phyloP scores from a whole-genome alignment of 2,888 invertebrate species.

The Spicauda simplicius region DNA sequence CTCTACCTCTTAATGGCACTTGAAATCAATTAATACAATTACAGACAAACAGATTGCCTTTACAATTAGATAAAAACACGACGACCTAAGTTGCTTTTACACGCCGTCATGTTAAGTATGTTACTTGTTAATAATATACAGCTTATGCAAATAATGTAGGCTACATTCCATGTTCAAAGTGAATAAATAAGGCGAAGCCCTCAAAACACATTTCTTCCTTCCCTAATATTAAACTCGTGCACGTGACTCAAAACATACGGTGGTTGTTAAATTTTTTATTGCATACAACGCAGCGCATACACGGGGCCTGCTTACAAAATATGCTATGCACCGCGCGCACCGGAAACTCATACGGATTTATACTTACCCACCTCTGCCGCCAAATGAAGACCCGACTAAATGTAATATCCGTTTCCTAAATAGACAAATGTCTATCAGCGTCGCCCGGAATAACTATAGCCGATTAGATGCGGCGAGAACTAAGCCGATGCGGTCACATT shows the following conservation, averaged over 20 bases:
- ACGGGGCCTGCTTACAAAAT: constrained; percentile 75
- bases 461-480: constrained; percentile 71
- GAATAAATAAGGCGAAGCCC: constrained; percentile 47
- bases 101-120: not conserved
- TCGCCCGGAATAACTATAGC: constrained; percentile 80
- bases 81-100: not conserved
- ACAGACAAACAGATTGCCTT: constrained; percentile 56
- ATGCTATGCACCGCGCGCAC: constrained; percentile 78
- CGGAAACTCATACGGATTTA: constrained; percentile 79
- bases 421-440: constrained; percentile 82
- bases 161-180: constrained; percentile 30
- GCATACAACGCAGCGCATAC: constrained; percentile 67
- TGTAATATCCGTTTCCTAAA: constrained; percentile 85
- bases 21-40: constrained; percentile 67
- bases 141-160: constrained; percentile 23
- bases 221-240: constrained; percentile 46
- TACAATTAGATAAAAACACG: constrained; percentile 45
- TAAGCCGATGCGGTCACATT: constrained; percentile 38
- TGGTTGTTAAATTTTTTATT: constrained; percentile 73
- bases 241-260: constrained; percentile 71
- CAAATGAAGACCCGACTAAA: constrained; percentile 82
- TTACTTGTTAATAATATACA: not conserved
- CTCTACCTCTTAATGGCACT: constrained; percentile 55
- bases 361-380: constrained; percentile 80
- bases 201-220: constrained; percentile 68